Conservation (phyloP, 2,797 vertebrate genomes). For the Argya squamiceps region DNA sequence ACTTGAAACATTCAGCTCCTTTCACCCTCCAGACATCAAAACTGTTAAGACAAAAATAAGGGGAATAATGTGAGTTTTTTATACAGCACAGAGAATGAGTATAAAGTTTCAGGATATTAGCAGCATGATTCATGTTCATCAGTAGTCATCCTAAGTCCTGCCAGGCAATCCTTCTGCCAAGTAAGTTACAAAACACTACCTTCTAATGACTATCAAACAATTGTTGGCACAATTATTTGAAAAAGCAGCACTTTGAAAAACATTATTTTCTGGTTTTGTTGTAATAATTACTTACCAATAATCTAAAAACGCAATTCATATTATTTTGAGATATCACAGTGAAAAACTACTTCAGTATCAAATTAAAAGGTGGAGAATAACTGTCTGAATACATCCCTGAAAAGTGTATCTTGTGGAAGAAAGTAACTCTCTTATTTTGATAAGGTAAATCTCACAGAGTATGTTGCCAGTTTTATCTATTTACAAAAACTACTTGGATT, state of each 20-base stretch:
- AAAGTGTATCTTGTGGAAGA: neutral
- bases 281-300: neutral
- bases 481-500: neutral
- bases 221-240: neutral
- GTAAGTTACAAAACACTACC: neutral
- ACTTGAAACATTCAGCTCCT: neutral
- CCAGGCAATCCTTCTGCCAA: neutral
- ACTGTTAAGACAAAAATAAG: neutral
- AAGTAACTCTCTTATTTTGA: neutral
- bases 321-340: neutral
- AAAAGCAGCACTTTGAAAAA: neutral
- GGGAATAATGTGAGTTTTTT: neutral
- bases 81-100: neutral
- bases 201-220: neutral
- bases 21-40: neutral
- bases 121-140: neutral
- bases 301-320: neutral
- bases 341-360: neutral
- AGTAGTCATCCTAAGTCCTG: neutral
- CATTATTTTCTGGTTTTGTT: neutral
- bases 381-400: neutral
- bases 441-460: neutral
- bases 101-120: constrained; percentile 15
- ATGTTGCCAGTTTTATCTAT: rapidly evolving
- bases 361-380: neutral